A percentile compares a stretch with the other conserved stretches of the same genome.
phyloP scores from a whole-genome alignment of 2,113 vertebrate species.

The Tragulus kanchil region DNA sequence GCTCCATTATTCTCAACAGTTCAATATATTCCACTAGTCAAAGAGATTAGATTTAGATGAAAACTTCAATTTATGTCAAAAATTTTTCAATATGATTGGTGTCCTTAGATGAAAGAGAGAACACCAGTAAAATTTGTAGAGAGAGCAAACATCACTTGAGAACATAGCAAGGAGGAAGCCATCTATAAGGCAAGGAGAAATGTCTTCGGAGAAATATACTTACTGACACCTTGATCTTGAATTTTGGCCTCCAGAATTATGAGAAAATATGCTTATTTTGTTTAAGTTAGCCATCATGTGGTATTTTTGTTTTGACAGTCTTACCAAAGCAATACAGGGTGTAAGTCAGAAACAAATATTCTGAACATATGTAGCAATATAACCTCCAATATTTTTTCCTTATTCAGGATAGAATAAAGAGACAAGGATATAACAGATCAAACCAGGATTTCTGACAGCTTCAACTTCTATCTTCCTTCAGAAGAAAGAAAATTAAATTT shows the following conservation, averaged over 20 bases:
- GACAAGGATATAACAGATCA: not conserved
- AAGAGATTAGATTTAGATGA: not conserved
- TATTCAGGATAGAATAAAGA: not conserved
- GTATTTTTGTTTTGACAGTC: not conserved
- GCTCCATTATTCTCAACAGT: not conserved
- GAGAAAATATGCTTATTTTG: not conserved
- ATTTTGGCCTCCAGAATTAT: not conserved
- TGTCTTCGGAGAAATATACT: not conserved
- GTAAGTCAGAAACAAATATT: not conserved
- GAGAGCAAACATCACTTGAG: not conserved
- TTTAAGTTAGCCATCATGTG: not conserved
- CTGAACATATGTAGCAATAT: not conserved
- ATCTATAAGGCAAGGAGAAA: not conserved
- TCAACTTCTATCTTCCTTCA: not conserved
- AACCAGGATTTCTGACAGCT: not conserved
- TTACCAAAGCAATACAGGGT: not conserved
- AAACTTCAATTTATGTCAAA: not conserved
- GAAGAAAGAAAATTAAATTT: not conserved
- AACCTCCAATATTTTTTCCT: not conserved
- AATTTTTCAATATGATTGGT: not conserved
- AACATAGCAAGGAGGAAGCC: not conserved
- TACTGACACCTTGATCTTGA: not conserved
- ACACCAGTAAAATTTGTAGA: not conserved
- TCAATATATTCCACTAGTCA: not conserved
- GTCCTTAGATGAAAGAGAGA: not conserved